phyloP scores from a whole-genome alignment of 2,888 invertebrate species.

The Calameuta filiformis region DNA sequence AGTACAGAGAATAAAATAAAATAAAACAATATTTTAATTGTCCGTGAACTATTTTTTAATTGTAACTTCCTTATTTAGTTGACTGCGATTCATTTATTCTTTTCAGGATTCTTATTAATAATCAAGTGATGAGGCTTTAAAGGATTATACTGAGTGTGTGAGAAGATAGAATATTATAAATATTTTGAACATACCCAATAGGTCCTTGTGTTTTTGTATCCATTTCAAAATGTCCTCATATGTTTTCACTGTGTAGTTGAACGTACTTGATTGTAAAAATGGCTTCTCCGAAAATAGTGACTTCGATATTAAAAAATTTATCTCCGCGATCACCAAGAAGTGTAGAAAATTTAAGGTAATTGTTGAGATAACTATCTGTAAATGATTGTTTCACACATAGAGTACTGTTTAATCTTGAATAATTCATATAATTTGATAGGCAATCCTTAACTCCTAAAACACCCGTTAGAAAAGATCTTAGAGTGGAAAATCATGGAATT shows the following conservation, averaged over 20 bases:
- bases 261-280: constrained; percentile 24
- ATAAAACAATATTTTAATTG: constrained; percentile 57
- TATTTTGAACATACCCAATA: neutral
- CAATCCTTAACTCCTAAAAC: constrained; percentile 39
- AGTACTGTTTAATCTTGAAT: neutral
- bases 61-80: neutral
- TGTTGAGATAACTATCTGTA: neutral
- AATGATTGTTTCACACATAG: neutral
- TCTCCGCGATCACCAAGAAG: constrained; percentile 40
- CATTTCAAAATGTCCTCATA: constrained; percentile 12
- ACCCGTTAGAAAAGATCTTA: constrained; percentile 27
- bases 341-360: constrained; percentile 37
- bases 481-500: constrained; percentile 20
- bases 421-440: constrained; percentile 24
- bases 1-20: constrained; percentile 44
- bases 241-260: neutral
- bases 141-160: neutral
- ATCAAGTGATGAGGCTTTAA: neutral
- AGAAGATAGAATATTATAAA: neutral
- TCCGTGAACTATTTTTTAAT: constrained; percentile 26
- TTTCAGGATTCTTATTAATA: neutral
- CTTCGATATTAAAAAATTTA: constrained; percentile 34
- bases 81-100: neutral
- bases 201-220: constrained; percentile 9
- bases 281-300: constrained; percentile 47